A percentile compares a stretch with the other conserved stretches of the same genome.
Evolutionary conservation across 2,888 invertebrate species (phyloP).

Genomic region (Apodemia hepburni): DNA sequence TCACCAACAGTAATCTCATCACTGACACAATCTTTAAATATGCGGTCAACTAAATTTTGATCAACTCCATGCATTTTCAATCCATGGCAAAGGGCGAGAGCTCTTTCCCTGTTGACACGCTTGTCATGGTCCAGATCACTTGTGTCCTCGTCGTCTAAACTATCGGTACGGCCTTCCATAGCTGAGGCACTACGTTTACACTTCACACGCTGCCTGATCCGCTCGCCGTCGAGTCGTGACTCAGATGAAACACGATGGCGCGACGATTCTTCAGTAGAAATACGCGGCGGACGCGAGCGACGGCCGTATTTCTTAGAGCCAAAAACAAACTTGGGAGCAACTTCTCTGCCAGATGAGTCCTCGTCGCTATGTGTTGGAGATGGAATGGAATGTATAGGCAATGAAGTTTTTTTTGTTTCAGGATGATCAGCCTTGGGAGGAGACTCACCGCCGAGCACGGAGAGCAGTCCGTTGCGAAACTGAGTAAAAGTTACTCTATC

Average conservation of each 20-base stretch:
- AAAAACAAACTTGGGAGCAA: slow-evolving; percentile 86
- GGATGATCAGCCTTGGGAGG: slow-evolving; percentile 35
- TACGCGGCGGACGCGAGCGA: slow-evolving; percentile 81
- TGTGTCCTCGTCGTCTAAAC: slow-evolving; percentile 31
- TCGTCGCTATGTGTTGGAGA: slow-evolving; percentile 54
- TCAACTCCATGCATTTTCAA: slow-evolving; percentile 62
- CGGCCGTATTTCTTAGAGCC: slow-evolving; percentile 89
- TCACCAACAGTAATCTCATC: slow-evolving; percentile 65
- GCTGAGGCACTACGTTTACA: slow-evolving; percentile 54
- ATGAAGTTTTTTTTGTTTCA: slow-evolving; percentile 37
- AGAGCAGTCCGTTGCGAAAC: slow-evolving; percentile 88
- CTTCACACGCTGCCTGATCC: slow-evolving; percentile 44
- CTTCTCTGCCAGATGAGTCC: slow-evolving; percentile 84
- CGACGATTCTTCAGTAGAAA: slow-evolving; percentile 36
- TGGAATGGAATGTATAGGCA: slow-evolving; percentile 35
- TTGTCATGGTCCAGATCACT: slow-evolving; percentile 52
- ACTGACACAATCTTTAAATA: slow-evolving; percentile 48
- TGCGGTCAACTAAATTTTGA: slow-evolving; percentile 49
- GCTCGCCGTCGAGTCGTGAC: slow-evolving; percentile 51
- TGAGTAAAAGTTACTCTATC: slow-evolving; percentile 83
- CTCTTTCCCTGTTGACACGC: slow-evolving; percentile 53
- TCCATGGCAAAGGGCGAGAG: slow-evolving; percentile 57
- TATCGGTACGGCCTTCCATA: slow-evolving; percentile 43
- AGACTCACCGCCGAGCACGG: slow-evolving; percentile 82
- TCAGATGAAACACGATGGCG: slow-evolving; percentile 54